Conservation (phyloP, 2,888 invertebrate genomes). For the Pandemis heparana region DNA sequence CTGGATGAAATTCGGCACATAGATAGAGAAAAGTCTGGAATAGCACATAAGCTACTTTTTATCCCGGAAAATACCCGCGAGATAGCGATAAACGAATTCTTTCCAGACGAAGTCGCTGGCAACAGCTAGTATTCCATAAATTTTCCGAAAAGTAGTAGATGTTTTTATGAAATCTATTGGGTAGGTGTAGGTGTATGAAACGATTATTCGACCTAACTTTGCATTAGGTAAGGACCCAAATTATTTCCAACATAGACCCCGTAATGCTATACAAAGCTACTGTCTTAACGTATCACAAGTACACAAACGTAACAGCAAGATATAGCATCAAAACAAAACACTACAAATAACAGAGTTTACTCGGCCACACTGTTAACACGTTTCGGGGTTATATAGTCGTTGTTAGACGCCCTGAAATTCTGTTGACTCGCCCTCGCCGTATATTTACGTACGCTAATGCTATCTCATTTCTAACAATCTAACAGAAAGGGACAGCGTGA, state of each 20-base stretch:
- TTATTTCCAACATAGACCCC: neutral
- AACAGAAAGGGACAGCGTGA: neutral
- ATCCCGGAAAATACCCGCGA: no score
- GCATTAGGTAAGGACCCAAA: neutral
- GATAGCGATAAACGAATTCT: no score
- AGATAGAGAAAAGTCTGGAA: no score
- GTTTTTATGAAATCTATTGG: no score
- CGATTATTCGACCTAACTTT: no score
- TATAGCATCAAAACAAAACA: constrained; percentile 10
- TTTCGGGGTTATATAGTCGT: constrained; percentile 1
- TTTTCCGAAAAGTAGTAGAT: no score
- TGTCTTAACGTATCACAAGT: neutral
- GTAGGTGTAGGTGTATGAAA: no score
- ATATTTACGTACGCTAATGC: neutral
- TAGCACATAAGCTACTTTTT: no score
- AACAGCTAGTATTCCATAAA: no score
- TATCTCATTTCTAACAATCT: neutral
- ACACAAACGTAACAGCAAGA: neutral
- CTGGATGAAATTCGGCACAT: no score
- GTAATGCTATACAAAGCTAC: neutral
- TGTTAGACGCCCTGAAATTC: constrained; percentile 6
- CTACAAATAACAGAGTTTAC: constrained; percentile 6
- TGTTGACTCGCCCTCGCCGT: constrained; percentile 6
- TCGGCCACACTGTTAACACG: constrained; percentile 6
- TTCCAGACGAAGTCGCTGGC: no score